Base-by-base conservation (phyloP, 2,113 vertebrate species). In the Verasper variegatus region DNA sequence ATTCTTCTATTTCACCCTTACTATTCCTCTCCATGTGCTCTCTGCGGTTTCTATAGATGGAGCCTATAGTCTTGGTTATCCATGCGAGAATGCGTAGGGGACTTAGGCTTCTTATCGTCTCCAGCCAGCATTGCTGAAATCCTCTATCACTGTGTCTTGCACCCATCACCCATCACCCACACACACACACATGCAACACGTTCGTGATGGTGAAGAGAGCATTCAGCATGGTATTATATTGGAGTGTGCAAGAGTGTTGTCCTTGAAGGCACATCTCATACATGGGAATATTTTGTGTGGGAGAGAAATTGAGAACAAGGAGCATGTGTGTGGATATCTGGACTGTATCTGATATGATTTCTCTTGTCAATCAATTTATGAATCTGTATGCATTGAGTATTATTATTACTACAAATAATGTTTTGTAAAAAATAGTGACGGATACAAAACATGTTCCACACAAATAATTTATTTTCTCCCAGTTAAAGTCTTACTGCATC, bases 71-170 rank as follows among this genome's bases (percentile, higher is more conserved):
- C 18, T 11, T 69, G 27, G 23, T 84, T 57, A 81, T 76, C 62
- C 66, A 52, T 80, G 66, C 69, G 78, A 67, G 75, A 59, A 83
- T 69, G 51, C 72, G 37, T 51, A 14, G 27, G 27, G 55, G 64
- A 49, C 75, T 80, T 82, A 57, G 61, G 24, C n/a, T 45, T 76
- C 71, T 78, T 78, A 84, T 84, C 80, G 49, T 27, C 37, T 58
- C 54, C 45, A 75, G 52, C 61, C 78, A 86, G 75, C 60, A 23
- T 31, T 59, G 27, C 42, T 69, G 35, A 76, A 82, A 80, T 74
- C 72, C 78, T 61, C 42, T 37, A 40, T 78, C 27, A 47, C 4
- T 1, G 21, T 24, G 23, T 58, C 11, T 17, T 3, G 0, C n/a
- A 54, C 35, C 17, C 31, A 0, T 9, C n/a, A n/a, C n/a, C n/a